phyloP scores from a whole-genome alignment of 2,888 invertebrate genomes.

The Acrobasis repandana region DNA sequence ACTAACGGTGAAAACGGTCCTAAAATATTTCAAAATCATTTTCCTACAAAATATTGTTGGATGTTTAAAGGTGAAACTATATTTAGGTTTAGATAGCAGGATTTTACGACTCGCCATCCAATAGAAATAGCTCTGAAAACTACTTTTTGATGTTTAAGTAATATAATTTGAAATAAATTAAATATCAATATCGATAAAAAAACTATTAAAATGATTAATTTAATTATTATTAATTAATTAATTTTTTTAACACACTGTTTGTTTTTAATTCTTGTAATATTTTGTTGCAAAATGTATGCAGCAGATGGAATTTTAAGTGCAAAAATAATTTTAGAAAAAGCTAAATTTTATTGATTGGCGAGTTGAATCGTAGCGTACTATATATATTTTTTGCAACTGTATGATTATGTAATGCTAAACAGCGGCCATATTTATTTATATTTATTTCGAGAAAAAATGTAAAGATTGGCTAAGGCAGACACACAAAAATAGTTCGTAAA shows the following conservation, averaged over 20 bases:
- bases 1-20: conserved; percentile 51
- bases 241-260: too few species aligned
- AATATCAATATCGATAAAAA: too few species aligned
- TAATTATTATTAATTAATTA: too few species aligned
- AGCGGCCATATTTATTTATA: conserved; percentile 68
- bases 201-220: too few species aligned
- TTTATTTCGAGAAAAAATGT: conserved; percentile 52
- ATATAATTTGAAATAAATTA: background rate
- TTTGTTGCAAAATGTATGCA: too few species aligned
- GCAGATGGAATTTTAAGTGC: background rate
- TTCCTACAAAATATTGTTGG: conserved; percentile 62
- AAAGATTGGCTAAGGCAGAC: conserved; percentile 48
- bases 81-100: conserved; percentile 19
- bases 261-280: too few species aligned
- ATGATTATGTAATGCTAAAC: conserved; percentile 59
- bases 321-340: background rate
- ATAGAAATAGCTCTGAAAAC: background rate
- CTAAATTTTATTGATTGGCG: conserved; percentile 19
- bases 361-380: conserved; percentile 34
- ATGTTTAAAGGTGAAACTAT: conserved; percentile 40
- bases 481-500: conserved; percentile 27
- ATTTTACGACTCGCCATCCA: conserved; percentile 3
- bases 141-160: background rate
- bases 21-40: conserved; percentile 55
- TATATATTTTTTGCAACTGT: conserved; percentile 74